phyloP scores from a whole-genome alignment of 2,888 invertebrate genomes.

The Idaea aversata region DNA sequence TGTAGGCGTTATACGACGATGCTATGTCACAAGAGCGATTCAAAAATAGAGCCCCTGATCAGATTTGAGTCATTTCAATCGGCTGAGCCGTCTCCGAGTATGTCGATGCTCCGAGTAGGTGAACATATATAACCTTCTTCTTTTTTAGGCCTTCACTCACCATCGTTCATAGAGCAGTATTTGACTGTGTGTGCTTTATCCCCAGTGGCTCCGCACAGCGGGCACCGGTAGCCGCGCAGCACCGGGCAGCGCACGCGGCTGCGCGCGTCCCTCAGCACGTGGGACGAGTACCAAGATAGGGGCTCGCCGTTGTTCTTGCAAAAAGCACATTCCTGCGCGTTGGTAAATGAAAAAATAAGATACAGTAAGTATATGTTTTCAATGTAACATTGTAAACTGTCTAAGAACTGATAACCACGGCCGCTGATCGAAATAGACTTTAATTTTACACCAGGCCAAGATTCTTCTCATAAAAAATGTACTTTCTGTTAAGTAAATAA shows the following conservation, averaged over 20 bases:
- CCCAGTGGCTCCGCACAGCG: constrained; percentile 85
- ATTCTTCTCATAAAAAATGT: too few species aligned
- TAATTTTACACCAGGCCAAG: too few species aligned
- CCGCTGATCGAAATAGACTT: too few species aligned
- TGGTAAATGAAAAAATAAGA: constrained; percentile 3
- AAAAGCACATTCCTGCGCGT: constrained; percentile 64
- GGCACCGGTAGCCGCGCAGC: constrained; percentile 83
- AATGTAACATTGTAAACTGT: background rate
- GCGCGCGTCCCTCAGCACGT: constrained; percentile 82
- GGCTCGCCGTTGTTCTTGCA: constrained; percentile 85
- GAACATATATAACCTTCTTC: too few species aligned
- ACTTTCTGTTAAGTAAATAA: too few species aligned
- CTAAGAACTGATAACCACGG: too few species aligned
- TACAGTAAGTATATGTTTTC: background rate
- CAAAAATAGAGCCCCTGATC: too few species aligned
- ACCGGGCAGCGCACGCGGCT: constrained; percentile 86
- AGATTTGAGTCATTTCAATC: too few species aligned
- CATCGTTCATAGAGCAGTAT: constrained; percentile 82
- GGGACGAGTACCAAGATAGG: constrained; percentile 81
- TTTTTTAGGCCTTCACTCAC: background rate
- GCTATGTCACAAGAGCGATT: too few species aligned
- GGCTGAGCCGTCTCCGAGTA: too few species aligned
- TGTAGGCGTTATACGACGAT: too few species aligned
- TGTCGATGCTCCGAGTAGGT: too few species aligned
- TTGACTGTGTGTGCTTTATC: constrained; percentile 88